Base-by-base conservation (phyloP, 2,888 invertebrate genomes). In the Formica aserva region DNA sequence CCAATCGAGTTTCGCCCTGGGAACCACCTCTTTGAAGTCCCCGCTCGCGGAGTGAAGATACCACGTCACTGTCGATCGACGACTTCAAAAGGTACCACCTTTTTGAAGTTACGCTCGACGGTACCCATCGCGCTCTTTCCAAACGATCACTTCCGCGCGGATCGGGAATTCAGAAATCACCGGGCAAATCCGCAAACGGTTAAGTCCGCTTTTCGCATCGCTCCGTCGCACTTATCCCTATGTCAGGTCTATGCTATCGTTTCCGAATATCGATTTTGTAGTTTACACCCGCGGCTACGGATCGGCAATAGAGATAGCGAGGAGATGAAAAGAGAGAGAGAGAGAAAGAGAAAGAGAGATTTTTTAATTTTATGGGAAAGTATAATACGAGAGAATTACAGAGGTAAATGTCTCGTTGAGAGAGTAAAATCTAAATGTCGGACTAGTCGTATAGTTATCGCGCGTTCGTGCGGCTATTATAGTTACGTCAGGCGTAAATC, bases 11-110 rank as follows among this genome's bases (percentile, higher is more conserved):
- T 80, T 60, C 35, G 57, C 18, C 41, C 67, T 32, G 78, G 78
- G 78, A 60, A 80, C 78, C 78, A 80, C 78, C 78, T 80, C 78
- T 80, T 80, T 80, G 78, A 80, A 80, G 78, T 80, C 60, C 32
- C 48, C 45, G 45, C 72, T 71, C 78, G 78, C 67, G 69, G 55
- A 80, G 72, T 45, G 72, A 80, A 72, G 78, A 80, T 72, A 77
- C 78, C 45, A 72, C 72, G 72, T 80, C 78, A 80, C 78, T 72
- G 71, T 41, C 71, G 78, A 80, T 80, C 45, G 78, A 80, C 78
- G 78, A 29, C 78, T 72, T 80, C 78, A 80, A 80, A 80, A 80
- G 78, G 78, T 72, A 80, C 78, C 72, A 78, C 78, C 72, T 80
- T 80, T 80, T 80, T 80, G 78, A 80, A 80, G 78, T 80, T 60